A percentile compares a stretch with the other conserved stretches of the same genome.
phyloP scores from a whole-genome alignment of 2,113 vertebrate genomes.

The Alethe diademata region DNA sequence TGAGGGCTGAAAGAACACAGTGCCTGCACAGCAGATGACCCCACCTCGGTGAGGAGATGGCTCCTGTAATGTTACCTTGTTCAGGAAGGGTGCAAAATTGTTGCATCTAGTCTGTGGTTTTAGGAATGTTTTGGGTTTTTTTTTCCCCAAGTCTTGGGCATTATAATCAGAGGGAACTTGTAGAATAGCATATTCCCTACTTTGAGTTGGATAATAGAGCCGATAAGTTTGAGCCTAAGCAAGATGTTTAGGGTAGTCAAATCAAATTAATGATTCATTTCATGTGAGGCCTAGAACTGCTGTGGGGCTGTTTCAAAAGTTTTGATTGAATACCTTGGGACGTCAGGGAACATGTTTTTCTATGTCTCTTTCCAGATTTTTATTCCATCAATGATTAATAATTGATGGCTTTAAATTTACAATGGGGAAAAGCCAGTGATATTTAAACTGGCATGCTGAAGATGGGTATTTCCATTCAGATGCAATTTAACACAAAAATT shows the following conservation, averaged over 20 bases:
- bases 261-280: not conserved
- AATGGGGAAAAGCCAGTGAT: not conserved
- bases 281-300: not conserved
- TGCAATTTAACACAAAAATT: not conserved
- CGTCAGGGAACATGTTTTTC: not conserved
- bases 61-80: not conserved
- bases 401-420: not conserved
- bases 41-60: not conserved
- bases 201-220: not conserved
- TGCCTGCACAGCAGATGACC: not conserved
- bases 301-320: not conserved
- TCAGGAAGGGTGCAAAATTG: not conserved
- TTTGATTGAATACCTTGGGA: not conserved
- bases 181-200: not conserved
- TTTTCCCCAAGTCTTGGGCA: accelerated
- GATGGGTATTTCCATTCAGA: not conserved
- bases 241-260: not conserved
- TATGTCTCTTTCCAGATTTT: not conserved
- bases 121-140: not conserved
- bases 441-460: not conserved
- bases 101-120: not conserved
- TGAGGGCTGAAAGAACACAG: not conserved
- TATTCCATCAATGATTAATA: not conserved
- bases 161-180: not conserved
- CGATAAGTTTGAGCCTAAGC: not conserved